Conservation (phyloP, 1,140 invertebrate species). For the Drosophila erecta region DNA sequence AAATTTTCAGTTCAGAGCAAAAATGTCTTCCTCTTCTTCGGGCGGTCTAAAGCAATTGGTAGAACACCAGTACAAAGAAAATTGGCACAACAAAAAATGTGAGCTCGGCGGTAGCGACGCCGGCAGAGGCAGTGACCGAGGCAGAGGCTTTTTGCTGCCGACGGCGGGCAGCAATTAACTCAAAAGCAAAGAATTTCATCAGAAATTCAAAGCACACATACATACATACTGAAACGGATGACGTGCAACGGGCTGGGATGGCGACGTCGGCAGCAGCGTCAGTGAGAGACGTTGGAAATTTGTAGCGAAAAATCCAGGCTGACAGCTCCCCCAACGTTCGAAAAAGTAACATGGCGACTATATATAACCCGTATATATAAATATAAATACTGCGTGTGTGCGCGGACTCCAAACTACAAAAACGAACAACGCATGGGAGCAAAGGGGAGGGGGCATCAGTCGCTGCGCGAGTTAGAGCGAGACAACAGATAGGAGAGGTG, state of each 20-base stretch:
- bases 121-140: conserved; percentile 40
- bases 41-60: conserved; percentile 48
- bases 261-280: conserved; percentile 41
- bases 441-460: conserved; percentile 29
- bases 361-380: conserved; percentile 36
- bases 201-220: conserved; percentile 80
- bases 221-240: conserved; percentile 52
- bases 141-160: conserved; percentile 24
- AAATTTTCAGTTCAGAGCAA: not conserved
- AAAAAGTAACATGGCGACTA: conserved; percentile 75
- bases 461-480: conserved; percentile 19
- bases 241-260: conserved; percentile 70
- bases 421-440: conserved; percentile 61
- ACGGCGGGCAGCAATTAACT: conserved; percentile 73
- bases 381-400: conserved; percentile 17
- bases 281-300: conserved; percentile 56
- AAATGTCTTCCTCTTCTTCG: conserved; percentile 24
- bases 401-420: conserved; percentile 49
- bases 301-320: conserved; percentile 73
- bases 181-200: conserved; percentile 83
- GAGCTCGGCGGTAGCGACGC: conserved; percentile 17
- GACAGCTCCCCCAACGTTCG: conserved; percentile 74
- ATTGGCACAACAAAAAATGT: conserved; percentile 66
- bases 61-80: conserved; percentile 65
- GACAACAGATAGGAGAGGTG: conserved; percentile 34